phyloP scores from a whole-genome alignment of 1,140 invertebrate genomes.

The Catajapyx aquilonaris region DNA sequence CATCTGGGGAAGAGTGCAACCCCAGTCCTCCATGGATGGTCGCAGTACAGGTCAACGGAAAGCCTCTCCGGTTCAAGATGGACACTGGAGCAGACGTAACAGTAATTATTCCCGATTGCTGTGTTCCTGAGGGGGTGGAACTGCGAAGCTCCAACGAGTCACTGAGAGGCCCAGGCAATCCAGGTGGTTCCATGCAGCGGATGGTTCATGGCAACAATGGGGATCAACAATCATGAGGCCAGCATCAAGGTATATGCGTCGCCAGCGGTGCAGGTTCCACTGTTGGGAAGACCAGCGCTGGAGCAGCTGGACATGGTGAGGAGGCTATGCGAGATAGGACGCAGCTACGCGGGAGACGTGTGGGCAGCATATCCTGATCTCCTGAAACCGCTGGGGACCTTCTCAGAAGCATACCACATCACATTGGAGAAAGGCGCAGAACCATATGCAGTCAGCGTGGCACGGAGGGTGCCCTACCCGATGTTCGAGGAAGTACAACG shows the following conservation, averaged over 20 bases:
- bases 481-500: no score
- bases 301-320: background rate
- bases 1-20: no score
- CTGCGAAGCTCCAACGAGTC: background rate
- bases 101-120: background rate
- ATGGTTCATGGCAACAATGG: background rate
- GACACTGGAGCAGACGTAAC: slow-evolving; percentile 3
- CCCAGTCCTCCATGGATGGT: background rate
- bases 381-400: background rate
- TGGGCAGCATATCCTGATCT: background rate
- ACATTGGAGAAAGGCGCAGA: slow-evolving; percentile 2
- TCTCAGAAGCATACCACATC: slow-evolving; percentile 1
- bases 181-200: background rate
- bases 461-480: no score
- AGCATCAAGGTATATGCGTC: background rate
- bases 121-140: background rate
- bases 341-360: background rate
- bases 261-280: background rate
- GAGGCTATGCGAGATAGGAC: background rate
- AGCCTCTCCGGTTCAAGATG: background rate
- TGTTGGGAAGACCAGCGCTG: slow-evolving; percentile 1
- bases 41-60: background rate
- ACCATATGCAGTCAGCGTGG: no score
- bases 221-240: background rate
- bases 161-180: background rate